Percentiles rank a stretch among this genome's conserved stretches.
Evolutionary conservation across 2,113 vertebrate species (phyloP).

Genomic region (Acinonyx jubatus): DNA sequence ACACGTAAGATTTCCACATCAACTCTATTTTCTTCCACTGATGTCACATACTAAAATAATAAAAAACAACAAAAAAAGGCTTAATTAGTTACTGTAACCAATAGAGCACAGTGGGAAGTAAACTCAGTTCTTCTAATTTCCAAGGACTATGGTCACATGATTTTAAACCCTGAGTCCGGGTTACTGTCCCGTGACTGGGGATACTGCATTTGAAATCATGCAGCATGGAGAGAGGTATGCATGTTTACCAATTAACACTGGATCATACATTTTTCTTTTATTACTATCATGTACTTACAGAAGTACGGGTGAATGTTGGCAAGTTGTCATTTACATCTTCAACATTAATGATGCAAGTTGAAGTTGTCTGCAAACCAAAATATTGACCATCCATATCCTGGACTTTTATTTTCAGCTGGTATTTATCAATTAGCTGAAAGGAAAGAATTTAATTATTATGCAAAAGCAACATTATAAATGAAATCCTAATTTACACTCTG

Average conservation of each 20-base stretch:
- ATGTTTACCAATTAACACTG: background rate
- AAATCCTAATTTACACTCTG: background rate
- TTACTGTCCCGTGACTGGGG: background rate
- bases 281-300: slow-evolving; percentile 85
- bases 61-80: slow-evolving; percentile 1
- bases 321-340: slow-evolving; percentile 91
- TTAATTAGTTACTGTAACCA: background rate
- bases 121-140: background rate
- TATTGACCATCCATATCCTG: slow-evolving; percentile 88
- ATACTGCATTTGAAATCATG: background rate
- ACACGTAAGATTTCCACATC: slow-evolving; percentile 88
- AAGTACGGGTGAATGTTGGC: slow-evolving; percentile 84
- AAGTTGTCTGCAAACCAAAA: slow-evolving; percentile 85
- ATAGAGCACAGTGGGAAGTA: background rate
- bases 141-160: background rate
- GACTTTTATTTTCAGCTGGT: slow-evolving; percentile 85
- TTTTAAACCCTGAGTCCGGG: background rate
- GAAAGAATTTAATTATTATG: background rate
- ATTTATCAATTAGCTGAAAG: slow-evolving; percentile 83
- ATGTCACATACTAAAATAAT: slow-evolving; percentile 84
- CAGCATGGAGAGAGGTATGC: background rate
- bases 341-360: slow-evolving; percentile 85
- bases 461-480: background rate
- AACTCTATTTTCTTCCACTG: slow-evolving; percentile 88
- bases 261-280: background rate